phyloP scores from a whole-genome alignment of 2,888 invertebrate species.

The Eupithecia subumbrata region DNA sequence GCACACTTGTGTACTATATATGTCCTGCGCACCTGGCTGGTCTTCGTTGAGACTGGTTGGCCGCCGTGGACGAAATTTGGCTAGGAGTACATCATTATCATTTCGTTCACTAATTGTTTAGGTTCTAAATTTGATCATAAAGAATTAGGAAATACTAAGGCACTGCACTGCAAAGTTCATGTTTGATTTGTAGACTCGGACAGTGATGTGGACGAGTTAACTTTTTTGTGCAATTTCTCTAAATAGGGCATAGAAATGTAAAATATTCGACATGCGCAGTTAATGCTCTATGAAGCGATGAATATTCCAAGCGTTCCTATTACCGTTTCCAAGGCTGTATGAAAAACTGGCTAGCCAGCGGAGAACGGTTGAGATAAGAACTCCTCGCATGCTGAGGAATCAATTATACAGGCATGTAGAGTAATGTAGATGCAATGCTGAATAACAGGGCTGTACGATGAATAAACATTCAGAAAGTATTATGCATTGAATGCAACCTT shows the following conservation, averaged over 20 bases:
- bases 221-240: background rate
- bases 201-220: background rate
- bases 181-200: background rate
- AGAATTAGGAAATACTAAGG: background rate
- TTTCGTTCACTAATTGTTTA: background rate
- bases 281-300: conserved; percentile 9
- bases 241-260: conserved; percentile 13
- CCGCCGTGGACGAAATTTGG: too few relatives aligned
- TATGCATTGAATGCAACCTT: conserved; percentile 13
- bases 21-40: too few relatives aligned
- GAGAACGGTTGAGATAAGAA: conserved; percentile 31
- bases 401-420: conserved; percentile 53
- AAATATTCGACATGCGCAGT: conserved; percentile 1
- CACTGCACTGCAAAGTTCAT: background rate
- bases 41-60: too few relatives aligned
- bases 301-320: conserved; percentile 42
- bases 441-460: conserved; percentile 42
- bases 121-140: background rate
- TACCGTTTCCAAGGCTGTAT: conserved; percentile 41
- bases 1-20: too few relatives aligned
- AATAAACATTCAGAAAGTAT: conserved; percentile 18
- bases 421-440: conserved; percentile 41
- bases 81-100: background rate
- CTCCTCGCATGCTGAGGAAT: conserved; percentile 32
- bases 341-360: conserved; percentile 38